Evolutionary conservation across 2,113 vertebrate species (phyloP).

Genomic region (Osmerus mordax): DNA sequence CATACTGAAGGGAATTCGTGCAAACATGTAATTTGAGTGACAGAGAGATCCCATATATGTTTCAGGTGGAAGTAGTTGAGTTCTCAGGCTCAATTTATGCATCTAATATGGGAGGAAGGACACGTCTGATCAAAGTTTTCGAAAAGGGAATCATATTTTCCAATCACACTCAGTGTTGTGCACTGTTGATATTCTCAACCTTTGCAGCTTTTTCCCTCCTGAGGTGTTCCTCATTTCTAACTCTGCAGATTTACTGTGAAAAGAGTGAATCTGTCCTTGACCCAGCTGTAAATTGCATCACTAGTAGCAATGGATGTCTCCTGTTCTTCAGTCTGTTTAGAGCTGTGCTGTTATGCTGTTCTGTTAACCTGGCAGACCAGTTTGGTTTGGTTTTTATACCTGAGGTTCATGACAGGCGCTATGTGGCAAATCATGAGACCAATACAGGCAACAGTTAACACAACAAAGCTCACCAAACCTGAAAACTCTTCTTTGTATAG

Average conservation of each 20-base stretch:
- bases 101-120: too few species aligned
- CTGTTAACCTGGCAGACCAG: too few species aligned
- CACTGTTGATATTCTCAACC: constrained; percentile 24
- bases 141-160: not conserved
- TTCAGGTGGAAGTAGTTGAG: too few species aligned
- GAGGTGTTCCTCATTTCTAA: constrained; percentile 23
- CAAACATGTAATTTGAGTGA: too few species aligned
- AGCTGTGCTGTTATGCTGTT: not conserved
- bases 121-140: not conserved
- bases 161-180: not conserved
- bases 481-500: not conserved
- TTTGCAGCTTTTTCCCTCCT: constrained; percentile 20
- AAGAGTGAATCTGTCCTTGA: constrained; percentile 9
- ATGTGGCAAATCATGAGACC: not conserved
- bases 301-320: not conserved
- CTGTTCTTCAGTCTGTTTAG: not conserved
- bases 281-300: constrained; percentile 9
- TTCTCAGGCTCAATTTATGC: too few species aligned
- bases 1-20: too few species aligned
- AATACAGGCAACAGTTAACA: not conserved
- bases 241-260: not conserved
- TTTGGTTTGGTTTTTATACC: too few species aligned
- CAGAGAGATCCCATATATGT: too few species aligned
- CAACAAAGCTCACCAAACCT: not conserved
- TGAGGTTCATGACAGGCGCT: too few species aligned